Percentiles rank a stretch among this genome's conserved stretches.
Evolutionary conservation across 2,888 invertebrate genomes (phyloP).

Genomic region (Anthoptus insignis): DNA sequence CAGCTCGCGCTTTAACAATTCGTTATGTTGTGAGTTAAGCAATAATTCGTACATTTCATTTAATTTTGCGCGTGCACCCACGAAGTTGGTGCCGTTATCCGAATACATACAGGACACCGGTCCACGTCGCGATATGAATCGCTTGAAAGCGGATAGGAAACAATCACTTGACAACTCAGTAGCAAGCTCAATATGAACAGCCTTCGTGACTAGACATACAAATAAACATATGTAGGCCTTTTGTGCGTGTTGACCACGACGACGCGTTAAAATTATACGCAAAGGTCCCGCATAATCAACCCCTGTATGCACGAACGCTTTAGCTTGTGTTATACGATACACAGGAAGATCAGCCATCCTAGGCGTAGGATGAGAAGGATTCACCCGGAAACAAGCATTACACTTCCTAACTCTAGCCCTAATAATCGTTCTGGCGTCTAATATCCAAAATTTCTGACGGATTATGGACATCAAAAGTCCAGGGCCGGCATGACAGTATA

Average conservation of each 20-base stretch:
- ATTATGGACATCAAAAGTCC: conserved; percentile 15
- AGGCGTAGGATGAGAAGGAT: background rate
- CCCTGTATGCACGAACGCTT: background rate
- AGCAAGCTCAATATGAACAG: conserved; percentile 26
- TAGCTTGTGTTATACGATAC: background rate
- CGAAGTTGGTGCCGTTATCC: conserved; percentile 39
- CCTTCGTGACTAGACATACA: conserved; percentile 26
- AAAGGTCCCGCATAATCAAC: conserved; percentile 11
- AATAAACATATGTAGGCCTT: conserved; percentile 28
- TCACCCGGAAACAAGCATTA: background rate
- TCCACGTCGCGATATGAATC: conserved; percentile 29
- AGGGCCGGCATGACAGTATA: conserved; percentile 3
- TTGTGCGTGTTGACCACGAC: conserved; percentile 11
- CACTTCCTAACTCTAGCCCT: background rate
- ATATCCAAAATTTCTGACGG: conserved; percentile 21
- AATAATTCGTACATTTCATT: conserved; percentile 9
- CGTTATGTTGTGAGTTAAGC: background rate
- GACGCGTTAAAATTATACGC: background rate
- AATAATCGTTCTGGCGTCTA: background rate
- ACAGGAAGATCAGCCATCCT: background rate
- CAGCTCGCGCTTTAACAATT: background rate
- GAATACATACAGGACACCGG: conserved; percentile 28
- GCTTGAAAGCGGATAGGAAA: conserved; percentile 25
- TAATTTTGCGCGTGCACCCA: conserved; percentile 10
- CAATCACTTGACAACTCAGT: conserved; percentile 19